Base-by-base conservation (phyloP, 2,113 vertebrate genomes). In the Alectura lathami region DNA sequence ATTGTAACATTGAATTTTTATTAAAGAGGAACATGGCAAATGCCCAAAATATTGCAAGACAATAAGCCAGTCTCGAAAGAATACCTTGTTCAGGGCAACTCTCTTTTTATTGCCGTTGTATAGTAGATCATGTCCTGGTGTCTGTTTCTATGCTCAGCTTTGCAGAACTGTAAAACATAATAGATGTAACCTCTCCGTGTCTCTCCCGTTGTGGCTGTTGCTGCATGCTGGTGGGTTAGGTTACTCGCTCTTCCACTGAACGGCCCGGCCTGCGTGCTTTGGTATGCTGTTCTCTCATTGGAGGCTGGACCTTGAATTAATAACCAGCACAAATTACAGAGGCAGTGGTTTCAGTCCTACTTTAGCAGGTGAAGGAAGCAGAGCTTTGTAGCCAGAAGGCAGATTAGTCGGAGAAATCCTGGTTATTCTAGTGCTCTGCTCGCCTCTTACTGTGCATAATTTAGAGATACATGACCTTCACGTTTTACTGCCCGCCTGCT, bases 181-280 rank as follows among this genome's bases (percentile, higher is more conserved):
- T 93, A 95, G 80, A 87, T 84, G 51, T 96, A 94, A 94, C 89
- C 96, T 96, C 72, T 93, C 91, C 11, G 26, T 94, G 94, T 87
- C 72, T 73, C 93, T 96, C 93, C 93, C 94, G 21, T 27, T 94
- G 95, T 95, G 95, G 57, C 86, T 96, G 85, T 93, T 95, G 75
- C 79, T 91, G 79, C 75, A 48, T 88, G 82, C 57, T 94, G 48
- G 63, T 94, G 93, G 90, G 62, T 94, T 94, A 95, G 74, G 90
- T 96, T 97, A 96, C 93, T 93, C 68, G 50, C 75, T 95, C 86
- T 81, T 83, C 67, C 16, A 29, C 80, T 73, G 62, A 89, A 40
- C 62, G 81, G 59, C 42, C 92, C 86, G 83, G 72, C 53, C 94
- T 96, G 84, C 57, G 70, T 83, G 23, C 50, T 91, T 88, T 89